These are phyloP conservation scores for Mesodorylaimus sp. DNA, from an alignment of 2,888 invertebrate species.

Conservation along the genomic window DNA sequence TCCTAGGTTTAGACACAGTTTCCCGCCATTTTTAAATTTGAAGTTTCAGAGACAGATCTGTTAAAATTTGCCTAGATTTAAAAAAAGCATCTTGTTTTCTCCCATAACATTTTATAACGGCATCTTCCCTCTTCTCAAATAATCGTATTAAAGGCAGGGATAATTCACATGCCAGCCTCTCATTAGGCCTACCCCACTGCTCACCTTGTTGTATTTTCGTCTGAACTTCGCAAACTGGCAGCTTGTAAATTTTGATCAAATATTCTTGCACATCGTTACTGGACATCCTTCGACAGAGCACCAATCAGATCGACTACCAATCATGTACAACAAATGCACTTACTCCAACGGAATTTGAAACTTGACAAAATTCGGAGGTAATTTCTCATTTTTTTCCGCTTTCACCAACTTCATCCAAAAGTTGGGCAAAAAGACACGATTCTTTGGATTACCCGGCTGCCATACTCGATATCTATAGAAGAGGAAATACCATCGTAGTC, in stretches of 20 bases:
- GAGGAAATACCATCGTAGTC: neutral
- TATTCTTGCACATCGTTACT: constrained; percentile 72
- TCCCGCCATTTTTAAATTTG: too few species aligned
- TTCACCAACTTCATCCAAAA: constrained; percentile 87
- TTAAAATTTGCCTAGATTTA: too few species aligned
- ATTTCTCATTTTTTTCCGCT: constrained; percentile 40
- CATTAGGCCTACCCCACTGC: neutral
- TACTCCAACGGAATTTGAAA: constrained; percentile 71
- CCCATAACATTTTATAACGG: too few species aligned
- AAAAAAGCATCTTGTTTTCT: too few species aligned
- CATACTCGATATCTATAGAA: constrained; percentile 17
- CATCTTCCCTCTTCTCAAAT: too few species aligned
- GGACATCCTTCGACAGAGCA: constrained; percentile 53
- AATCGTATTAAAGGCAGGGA: too few species aligned
- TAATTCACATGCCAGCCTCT: too few species aligned
- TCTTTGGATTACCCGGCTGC: constrained; percentile 63
- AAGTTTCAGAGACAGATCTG: too few species aligned
- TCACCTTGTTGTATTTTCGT: constrained; percentile 35
- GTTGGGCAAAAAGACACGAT: constrained; percentile 75
- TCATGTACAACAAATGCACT: constrained; percentile 13
- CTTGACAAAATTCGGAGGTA: constrained; percentile 57
- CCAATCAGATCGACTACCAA: neutral
- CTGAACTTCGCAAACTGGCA: constrained; percentile 56
- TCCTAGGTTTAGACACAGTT: too few species aligned
- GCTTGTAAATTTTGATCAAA: constrained; percentile 77